phyloP scores from a whole-genome alignment of 2,888 invertebrate species.

The Eupelmus urozonus region DNA sequence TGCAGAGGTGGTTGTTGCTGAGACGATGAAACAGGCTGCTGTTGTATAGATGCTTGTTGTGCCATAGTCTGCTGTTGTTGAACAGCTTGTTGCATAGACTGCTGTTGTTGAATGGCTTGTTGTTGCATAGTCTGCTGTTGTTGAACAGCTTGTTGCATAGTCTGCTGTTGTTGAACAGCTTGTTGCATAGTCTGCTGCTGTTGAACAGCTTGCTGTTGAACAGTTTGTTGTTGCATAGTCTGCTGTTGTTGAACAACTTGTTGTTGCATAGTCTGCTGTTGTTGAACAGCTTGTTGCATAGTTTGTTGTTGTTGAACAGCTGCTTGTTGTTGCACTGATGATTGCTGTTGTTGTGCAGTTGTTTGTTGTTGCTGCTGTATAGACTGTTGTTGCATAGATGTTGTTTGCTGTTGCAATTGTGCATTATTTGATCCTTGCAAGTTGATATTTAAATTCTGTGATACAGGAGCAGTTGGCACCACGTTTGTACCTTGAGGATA shows the following conservation, averaged over 20 bases:
- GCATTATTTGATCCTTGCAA: constrained; percentile 57
- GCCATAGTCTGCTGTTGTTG: constrained; percentile 12
- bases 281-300: constrained; percentile 48
- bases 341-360: constrained; percentile 56
- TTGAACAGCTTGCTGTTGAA: constrained; percentile 61
- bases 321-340: constrained; percentile 60
- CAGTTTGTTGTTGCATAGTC: constrained; percentile 60
- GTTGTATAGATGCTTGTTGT: constrained; percentile 33
- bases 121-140: constrained; percentile 36
- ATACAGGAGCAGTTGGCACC: constrained; percentile 58
- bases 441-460: constrained; percentile 57
- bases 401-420: constrained; percentile 64
- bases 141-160: constrained; percentile 65
- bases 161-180: constrained; percentile 63
- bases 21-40: constrained; percentile 37
- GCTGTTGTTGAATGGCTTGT: constrained; percentile 52
- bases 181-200: constrained; percentile 55
- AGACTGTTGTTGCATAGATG: constrained; percentile 62
- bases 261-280: constrained; percentile 58
- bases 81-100: constrained; percentile 27
- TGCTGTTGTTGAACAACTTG: constrained; percentile 47
- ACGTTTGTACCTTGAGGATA: constrained; percentile 67
- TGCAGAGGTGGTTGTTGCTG: constrained; percentile 37
- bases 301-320: constrained; percentile 26
- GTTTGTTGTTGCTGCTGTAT: constrained; percentile 56